Percentiles rank a stretch among this genome's conserved stretches.
These are phyloP conservation scores for Tinea semifulvella DNA, from an alignment of 2,888 invertebrate genomes.

Conservation along the genomic window DNA sequence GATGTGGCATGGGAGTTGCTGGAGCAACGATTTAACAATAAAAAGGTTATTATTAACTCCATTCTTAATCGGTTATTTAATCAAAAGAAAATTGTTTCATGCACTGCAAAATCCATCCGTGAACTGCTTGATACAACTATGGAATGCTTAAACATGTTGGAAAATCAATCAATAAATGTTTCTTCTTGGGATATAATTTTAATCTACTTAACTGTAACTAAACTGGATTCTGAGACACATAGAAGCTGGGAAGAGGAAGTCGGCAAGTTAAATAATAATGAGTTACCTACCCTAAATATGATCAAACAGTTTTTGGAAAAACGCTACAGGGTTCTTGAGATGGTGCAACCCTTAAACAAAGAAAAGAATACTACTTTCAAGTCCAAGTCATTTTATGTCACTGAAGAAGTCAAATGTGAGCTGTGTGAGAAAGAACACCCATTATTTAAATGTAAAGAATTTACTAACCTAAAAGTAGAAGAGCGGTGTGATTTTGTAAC, in stretches of 20 bases:
- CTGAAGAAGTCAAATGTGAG: too few relatives aligned
- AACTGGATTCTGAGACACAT: too few relatives aligned
- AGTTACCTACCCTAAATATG: too few relatives aligned
- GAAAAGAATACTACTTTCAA: conserved; percentile 5
- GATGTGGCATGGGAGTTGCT: neutral
- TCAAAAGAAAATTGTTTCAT: conserved; percentile 11
- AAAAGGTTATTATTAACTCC: neutral
- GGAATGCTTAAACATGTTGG: conserved; percentile 15
- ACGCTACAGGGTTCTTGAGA: conserved; percentile 11
- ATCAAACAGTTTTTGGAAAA: conserved; percentile 11
- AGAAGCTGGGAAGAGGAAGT: too few relatives aligned
- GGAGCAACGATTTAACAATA: neutral
- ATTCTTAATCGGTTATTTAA: conserved; percentile 13
- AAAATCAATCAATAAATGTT: conserved; percentile 11
- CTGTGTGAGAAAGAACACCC: too few relatives aligned
- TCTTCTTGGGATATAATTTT: conserved; percentile 12
- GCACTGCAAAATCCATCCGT: conserved; percentile 10
- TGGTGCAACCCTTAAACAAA: conserved; percentile 8
- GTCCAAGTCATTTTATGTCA: too few relatives aligned
- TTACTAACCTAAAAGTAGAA: too few relatives aligned
- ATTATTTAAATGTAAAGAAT: too few relatives aligned
- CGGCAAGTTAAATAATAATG: too few relatives aligned
- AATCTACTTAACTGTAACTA: conserved; percentile 13
- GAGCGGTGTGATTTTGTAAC: too few relatives aligned
- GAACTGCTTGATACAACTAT: conserved; percentile 14